Base-by-base conservation (phyloP, 1,140 invertebrate genomes). In the Calephelis virginiensis region DNA sequence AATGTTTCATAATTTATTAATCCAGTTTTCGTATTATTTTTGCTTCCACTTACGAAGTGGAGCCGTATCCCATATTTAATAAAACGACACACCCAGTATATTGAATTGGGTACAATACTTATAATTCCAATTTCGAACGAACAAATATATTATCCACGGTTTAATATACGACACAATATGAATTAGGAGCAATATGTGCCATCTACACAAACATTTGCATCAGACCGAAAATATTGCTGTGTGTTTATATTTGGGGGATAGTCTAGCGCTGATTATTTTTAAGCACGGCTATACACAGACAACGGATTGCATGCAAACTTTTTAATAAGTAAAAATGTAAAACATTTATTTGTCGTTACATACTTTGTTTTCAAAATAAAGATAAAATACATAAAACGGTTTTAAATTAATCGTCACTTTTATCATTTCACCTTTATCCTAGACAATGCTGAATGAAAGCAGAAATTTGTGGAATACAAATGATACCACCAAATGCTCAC, bases 101-200 rank as follows among this genome's bases (percentile, higher is more conserved):
- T 56, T 56, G 53, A 56, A 37, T 56, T 56, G 3, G 37, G 53
- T 11, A 56, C 10, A 56, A 56, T 28, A 38, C 53, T 56, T 38
- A 56, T 37, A 56, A 56, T 56, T 37, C 28, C 53, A 56, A 56
- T 56, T 56, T 56, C 53, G 28, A 56, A 17, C 53, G 37, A 8
- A 28, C 10, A 56, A 56, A 56, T 56, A 56, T 56, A 56, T 56
- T 56, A 56, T 56, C 17, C 53, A 56, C 37, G 28, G 11, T 28
- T 56, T 56, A 56, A 56, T 56, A 56, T 28, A 6, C 53, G 28
- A 10, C 17, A 6, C 53, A 9, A 12, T 43, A 56, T 56, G 50
- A 56, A 56, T 56, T 56, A 56, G 50, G 50, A 14, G 17, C 50
- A 56, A 28, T 56, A 28, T 56, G 50, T 11, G 50, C 11, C 17